Evolutionary conservation across 2,797 vertebrate genomes (phyloP).

Genomic region (Sparus aurata): DNA sequence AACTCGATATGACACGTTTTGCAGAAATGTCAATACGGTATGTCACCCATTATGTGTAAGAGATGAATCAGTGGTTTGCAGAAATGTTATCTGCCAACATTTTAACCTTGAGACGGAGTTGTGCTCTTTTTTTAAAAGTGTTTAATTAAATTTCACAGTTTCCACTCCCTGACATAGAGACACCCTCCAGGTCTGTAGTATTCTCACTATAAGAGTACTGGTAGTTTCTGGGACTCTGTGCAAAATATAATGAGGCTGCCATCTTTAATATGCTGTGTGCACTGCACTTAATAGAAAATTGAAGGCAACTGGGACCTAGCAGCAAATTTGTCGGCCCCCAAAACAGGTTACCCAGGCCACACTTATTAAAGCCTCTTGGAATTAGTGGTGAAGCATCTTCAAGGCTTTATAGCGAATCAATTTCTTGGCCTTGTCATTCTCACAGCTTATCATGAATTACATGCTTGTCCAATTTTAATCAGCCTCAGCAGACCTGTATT

Average conservation of each 20-base stretch:
- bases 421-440: constrained; percentile 14
- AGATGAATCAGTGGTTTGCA: no score
- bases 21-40: no score
- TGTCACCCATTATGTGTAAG: no score
- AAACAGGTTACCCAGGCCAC: background rate
- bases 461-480: constrained; percentile 19
- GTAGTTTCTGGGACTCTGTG: background rate
- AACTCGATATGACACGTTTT: no score
- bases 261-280: constrained; percentile 10
- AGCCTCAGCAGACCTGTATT: constrained; percentile 1
- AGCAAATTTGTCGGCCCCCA: background rate
- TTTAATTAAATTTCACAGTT: no score
- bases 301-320: background rate
- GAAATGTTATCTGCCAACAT: no score
- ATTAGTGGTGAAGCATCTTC: constrained; percentile 11
- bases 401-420: constrained; percentile 20
- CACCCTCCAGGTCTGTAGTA: background rate
- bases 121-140: no score
- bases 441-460: constrained; percentile 21
- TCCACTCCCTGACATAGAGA: background rate
- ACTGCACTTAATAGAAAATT: background rate
- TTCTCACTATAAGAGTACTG: background rate
- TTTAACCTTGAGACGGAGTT: no score
- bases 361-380: constrained; percentile 18
- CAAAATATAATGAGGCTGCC: constrained; percentile 3